phyloP scores from a whole-genome alignment of 2,113 vertebrate genomes.

The Erythrolamprus reginae region DNA sequence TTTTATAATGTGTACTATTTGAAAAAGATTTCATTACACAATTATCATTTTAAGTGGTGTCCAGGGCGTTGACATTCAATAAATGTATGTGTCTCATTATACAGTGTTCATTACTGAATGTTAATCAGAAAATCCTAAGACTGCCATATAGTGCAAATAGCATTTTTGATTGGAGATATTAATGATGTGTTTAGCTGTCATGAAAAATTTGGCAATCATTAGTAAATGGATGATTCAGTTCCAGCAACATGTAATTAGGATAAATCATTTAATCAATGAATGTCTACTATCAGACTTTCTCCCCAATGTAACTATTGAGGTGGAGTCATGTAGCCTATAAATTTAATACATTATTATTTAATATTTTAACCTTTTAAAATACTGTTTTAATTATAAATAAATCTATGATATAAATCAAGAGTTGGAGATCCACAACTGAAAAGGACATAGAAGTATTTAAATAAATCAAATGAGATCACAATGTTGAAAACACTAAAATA shows the following conservation, averaged over 20 bases:
- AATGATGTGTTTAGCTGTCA: conserved; percentile 53
- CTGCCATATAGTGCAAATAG: conserved; percentile 46
- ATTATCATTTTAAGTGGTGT: conserved; percentile 38
- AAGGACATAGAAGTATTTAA: neutral
- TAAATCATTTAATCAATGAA: conserved; percentile 27
- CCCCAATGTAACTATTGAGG: neutral
- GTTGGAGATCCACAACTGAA: neutral
- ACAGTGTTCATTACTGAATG: conserved; percentile 26
- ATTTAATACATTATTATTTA: neutral
- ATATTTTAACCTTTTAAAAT: neutral
- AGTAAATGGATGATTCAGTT: conserved; percentile 46
- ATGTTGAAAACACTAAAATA: neutral
- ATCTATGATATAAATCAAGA: neutral
- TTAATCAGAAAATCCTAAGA: conserved; percentile 44
- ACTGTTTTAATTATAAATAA: neutral
- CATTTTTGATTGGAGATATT: conserved; percentile 47
- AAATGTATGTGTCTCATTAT: conserved; percentile 44
- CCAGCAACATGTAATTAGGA: conserved; percentile 42
- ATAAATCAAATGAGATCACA: neutral
- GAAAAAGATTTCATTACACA: conserved; percentile 45
- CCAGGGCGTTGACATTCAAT: conserved; percentile 49
- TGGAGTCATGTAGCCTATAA: neutral
- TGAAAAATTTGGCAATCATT: conserved; percentile 40
- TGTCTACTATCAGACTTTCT: neutral
- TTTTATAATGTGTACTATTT: conserved; percentile 45